A percentile compares a stretch with the other conserved stretches of the same genome.
phyloP scores from a whole-genome alignment of 2,888 invertebrate species.

The Perizoma affinitatum region DNA sequence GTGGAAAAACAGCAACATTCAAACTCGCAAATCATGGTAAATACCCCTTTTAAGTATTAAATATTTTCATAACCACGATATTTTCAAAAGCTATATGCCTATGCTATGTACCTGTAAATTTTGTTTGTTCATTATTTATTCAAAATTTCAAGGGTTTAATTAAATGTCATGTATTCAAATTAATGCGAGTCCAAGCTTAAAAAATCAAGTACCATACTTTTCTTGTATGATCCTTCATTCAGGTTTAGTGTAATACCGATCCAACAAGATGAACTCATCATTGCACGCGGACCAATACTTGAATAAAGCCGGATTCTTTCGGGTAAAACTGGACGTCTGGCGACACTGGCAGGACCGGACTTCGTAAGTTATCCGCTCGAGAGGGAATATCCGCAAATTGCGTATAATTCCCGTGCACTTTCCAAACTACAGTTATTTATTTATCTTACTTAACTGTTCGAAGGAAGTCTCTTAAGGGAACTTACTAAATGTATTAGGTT shows the following conservation, averaged over 20 bases:
- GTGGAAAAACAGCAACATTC: too few species aligned
- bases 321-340: neutral
- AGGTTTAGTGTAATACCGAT: neutral
- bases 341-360: slow-evolving; percentile 6
- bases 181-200: too few species aligned
- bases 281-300: neutral
- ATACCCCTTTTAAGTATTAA: too few species aligned
- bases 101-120: too few species aligned
- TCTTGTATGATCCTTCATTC: too few species aligned
- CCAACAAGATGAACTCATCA: neutral
- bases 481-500: neutral
- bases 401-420: slow-evolving; percentile 22
- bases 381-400: slow-evolving; percentile 25
- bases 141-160: too few species aligned
- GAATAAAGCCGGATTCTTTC: neutral
- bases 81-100: too few species aligned
- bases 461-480: slow-evolving; percentile 1
- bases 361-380: slow-evolving; percentile 23
- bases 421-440: slow-evolving; percentile 14
- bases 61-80: too few species aligned
- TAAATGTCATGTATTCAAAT: too few species aligned
- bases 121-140: too few species aligned
- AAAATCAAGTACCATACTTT: too few species aligned
- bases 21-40: too few species aligned
- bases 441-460: neutral